Percentiles rank a stretch among this genome's conserved stretches.
Conservation (phyloP, 2,888 invertebrate species). For the Deladenus siricidicola region DNA sequence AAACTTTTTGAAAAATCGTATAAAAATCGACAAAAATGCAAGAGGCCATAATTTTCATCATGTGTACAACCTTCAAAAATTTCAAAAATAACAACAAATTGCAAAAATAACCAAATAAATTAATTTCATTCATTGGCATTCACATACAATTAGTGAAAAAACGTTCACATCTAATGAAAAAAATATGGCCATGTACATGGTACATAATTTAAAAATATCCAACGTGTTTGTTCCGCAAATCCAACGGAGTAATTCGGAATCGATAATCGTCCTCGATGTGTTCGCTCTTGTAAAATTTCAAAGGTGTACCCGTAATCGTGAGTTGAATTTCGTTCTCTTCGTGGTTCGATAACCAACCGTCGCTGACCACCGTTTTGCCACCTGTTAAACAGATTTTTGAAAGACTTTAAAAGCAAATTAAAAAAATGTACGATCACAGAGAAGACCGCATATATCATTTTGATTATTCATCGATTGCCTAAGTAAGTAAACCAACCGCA, state of each 20-base stretch:
- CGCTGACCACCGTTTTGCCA: slow-evolving; percentile 40
- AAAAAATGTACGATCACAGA: no score
- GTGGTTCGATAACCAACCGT: slow-evolving; percentile 46
- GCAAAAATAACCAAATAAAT: no score
- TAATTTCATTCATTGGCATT: no score
- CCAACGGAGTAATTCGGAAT: slow-evolving; percentile 44
- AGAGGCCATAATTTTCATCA: no score
- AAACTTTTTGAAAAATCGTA: no score
- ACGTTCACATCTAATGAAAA: no score
- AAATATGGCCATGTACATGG: no score
- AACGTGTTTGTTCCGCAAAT: slow-evolving; percentile 41
- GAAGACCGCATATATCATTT: neutral
- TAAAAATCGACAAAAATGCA: no score
- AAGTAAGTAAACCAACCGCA: slow-evolving; percentile 27
- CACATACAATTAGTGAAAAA: no score
- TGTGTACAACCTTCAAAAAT: no score
- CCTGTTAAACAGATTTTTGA: slow-evolving; percentile 19
- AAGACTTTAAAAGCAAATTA: neutral
- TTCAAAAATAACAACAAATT: no score
- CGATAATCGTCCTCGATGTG: slow-evolving; percentile 39
- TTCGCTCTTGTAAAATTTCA: slow-evolving; percentile 47
- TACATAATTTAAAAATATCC: no score
- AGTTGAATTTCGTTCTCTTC: slow-evolving; percentile 46
- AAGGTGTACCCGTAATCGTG: slow-evolving; percentile 43
- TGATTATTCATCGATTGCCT: neutral